Evolutionary conservation across 2,113 vertebrate species (phyloP).

Genomic region (Toxostoma redivivum): DNA sequence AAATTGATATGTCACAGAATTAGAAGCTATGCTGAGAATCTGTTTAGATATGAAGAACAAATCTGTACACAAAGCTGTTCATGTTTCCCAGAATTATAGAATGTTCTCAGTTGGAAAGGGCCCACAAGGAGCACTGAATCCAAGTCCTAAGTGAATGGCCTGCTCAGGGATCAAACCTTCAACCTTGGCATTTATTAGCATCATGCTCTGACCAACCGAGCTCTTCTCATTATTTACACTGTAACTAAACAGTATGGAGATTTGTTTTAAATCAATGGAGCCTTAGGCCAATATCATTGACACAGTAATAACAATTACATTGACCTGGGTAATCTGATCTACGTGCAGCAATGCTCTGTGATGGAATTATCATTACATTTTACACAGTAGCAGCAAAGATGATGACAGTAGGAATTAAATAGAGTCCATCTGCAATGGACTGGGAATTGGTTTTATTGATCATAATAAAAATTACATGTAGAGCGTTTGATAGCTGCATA

Average conservation of each 20-base stretch:
- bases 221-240: neutral
- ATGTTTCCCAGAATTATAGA: neutral
- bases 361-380: constrained; percentile 6
- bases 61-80: neutral
- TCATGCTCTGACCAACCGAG: neutral
- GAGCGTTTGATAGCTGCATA: neutral
- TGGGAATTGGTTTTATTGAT: constrained; percentile 25
- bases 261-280: neutral
- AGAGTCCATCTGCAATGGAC: neutral
- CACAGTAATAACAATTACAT: constrained; percentile 21
- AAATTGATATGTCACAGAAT: neutral
- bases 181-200: neutral
- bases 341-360: neutral
- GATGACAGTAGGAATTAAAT: constrained; percentile 20
- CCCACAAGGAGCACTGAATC: neutral
- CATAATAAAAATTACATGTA: constrained; percentile 13
- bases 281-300: neutral
- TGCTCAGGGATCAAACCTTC: neutral
- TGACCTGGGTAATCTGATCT: constrained; percentile 11
- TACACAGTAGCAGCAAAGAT: neutral
- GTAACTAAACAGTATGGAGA: neutral
- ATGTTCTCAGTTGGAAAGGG: neutral
- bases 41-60: neutral
- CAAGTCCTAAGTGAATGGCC: too few relatives aligned
- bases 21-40: neutral